These are phyloP conservation scores for Hypothenemus hampei DNA, from an alignment of 1,140 invertebrate species.

Conservation along the genomic window DNA sequence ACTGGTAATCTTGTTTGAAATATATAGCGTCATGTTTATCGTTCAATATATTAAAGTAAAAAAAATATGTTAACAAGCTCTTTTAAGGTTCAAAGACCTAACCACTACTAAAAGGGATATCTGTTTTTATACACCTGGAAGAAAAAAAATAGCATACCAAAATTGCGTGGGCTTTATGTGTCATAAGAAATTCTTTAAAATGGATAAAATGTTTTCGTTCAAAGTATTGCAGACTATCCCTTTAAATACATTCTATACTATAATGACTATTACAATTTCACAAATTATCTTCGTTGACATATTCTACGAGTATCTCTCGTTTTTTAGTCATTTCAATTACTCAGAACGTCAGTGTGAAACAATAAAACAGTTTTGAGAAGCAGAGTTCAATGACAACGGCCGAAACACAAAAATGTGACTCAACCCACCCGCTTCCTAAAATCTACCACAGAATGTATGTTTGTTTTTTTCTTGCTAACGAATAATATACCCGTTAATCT, in stretches of 20 bases:
- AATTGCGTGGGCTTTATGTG: slow-evolving; percentile 6
- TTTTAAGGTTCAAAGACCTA: background rate
- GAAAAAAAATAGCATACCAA: slow-evolving; percentile 1
- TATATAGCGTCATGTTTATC: no score
- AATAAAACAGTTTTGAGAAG: background rate
- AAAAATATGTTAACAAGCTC: slow-evolving; percentile 4
- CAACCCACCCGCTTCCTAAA: no score
- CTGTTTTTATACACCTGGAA: slow-evolving; percentile 17
- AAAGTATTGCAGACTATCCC: background rate
- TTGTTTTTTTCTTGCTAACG: no score
- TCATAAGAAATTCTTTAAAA: background rate
- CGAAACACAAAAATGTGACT: no score
- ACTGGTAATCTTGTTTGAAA: background rate
- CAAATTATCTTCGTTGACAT: no score
- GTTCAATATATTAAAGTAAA: slow-evolving; percentile 21
- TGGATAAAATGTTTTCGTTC: background rate
- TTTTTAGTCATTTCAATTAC: background rate
- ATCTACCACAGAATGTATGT: background rate
- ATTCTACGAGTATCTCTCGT: background rate
- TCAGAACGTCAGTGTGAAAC: background rate
- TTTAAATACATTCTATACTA: background rate
- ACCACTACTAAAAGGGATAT: slow-evolving; percentile 17
- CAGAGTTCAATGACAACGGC: no score
- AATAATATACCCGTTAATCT: background rate
- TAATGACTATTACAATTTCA: background rate